Evolutionary conservation across 1,140 invertebrate genomes (phyloP).

Genomic region (Rhopalosiphum maidis): DNA sequence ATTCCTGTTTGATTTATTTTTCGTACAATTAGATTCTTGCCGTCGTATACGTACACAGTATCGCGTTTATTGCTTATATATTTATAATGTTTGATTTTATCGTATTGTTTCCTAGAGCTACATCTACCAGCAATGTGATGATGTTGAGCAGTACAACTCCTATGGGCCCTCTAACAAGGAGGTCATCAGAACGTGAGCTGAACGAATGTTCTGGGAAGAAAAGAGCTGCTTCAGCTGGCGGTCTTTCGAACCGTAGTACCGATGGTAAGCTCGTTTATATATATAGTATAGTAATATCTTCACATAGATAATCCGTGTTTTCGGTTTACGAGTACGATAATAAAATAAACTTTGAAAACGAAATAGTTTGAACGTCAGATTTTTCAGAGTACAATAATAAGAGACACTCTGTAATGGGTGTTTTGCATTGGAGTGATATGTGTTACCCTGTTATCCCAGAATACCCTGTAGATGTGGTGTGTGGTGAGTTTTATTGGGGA

Average conservation of each 20-base stretch:
- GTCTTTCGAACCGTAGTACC: conserved; percentile 63
- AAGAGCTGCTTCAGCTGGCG: conserved; percentile 77
- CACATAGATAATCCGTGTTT: not conserved
- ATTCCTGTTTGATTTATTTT: not conserved
- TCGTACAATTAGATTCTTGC: not conserved
- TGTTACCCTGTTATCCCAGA: conserved; percentile 49
- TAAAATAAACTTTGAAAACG: not conserved
- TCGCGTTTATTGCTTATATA: not conserved
- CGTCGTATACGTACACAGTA: not conserved
- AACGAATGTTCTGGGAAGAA: conserved; percentile 78
- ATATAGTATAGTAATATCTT: not conserved
- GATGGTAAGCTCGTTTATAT: conserved; percentile 31
- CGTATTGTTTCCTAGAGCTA: conserved; percentile 69
- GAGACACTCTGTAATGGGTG: conserved; percentile 21
- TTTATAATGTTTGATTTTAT: not conserved
- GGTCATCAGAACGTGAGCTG: conserved; percentile 81
- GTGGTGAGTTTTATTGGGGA: conserved; percentile 48
- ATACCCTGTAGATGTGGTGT: conserved; percentile 35
- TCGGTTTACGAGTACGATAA: not conserved
- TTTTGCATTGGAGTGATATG: conserved; percentile 43
- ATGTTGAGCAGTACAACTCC: conserved; percentile 65
- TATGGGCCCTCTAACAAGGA: conserved; percentile 72
- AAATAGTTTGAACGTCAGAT: conserved; percentile 22
- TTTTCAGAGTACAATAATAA: conserved; percentile 54
- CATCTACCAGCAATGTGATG: conserved; percentile 84